phyloP scores from a whole-genome alignment of 2,797 vertebrate genomes.

The Scolopax bukidnonensis region DNA sequence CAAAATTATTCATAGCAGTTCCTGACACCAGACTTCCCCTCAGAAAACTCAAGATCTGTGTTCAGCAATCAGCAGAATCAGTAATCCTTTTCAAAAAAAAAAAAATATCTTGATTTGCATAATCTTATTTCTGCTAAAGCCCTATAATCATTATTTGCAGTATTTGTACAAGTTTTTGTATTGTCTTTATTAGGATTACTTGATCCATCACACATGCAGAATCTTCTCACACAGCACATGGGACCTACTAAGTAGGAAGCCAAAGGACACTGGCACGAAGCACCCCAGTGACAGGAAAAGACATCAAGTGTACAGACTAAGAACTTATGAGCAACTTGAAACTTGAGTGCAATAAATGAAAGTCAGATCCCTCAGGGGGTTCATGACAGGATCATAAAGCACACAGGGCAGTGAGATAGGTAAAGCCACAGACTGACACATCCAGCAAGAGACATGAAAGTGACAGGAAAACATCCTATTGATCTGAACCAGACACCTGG shows the following conservation, averaged over 20 bases:
- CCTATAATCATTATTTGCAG: not conserved
- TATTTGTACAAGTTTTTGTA: not conserved
- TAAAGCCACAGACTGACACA: not conserved
- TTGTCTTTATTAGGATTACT: not conserved
- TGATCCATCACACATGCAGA: not conserved
- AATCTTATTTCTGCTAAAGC: not conserved
- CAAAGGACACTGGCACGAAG: not conserved
- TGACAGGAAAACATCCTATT: not conserved
- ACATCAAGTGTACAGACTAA: not conserved
- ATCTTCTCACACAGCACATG: accelerated
- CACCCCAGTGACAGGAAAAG: not conserved
- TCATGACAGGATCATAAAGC: not conserved
- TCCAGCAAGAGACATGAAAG: not conserved
- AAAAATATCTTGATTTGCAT: not conserved
- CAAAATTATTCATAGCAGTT: not conserved
- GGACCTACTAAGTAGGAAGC: not conserved
- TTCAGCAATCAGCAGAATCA: not conserved
- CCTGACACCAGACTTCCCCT: not conserved
- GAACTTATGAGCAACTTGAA: not conserved
- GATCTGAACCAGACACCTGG: not conserved
- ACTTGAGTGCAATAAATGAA: not conserved
- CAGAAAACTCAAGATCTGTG: not conserved
- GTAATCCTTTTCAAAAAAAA: not conserved
- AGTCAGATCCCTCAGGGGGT: not conserved
- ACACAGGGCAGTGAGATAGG: not conserved